Evolutionary conservation across 2,113 vertebrate species (phyloP).

Genomic region (Ciconia maguari): DNA sequence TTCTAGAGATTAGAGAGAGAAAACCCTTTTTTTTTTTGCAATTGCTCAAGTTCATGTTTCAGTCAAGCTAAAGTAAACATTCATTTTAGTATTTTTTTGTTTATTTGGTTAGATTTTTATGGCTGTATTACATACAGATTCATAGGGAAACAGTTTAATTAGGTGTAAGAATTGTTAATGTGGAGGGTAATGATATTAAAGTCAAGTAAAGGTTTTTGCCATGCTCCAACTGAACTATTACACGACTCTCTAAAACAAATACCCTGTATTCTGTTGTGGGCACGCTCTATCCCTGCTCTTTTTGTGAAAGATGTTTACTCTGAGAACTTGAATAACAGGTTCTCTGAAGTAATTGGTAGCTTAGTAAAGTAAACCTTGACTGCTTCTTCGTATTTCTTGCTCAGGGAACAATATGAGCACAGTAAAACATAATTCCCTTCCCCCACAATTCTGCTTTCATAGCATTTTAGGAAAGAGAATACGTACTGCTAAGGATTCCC

Average conservation of each 20-base stretch:
- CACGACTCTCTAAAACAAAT: fast-evolving
- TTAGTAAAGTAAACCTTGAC: not conserved
- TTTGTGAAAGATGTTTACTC: not conserved
- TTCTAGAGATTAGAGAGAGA: not conserved
- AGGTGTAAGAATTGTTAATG: not conserved
- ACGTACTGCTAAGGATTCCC: not conserved
- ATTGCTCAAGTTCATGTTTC: not conserved
- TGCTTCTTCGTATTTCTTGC: not conserved
- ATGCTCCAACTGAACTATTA: not conserved
- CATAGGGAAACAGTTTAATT: not conserved
- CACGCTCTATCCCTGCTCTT: not conserved
- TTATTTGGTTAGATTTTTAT: not conserved
- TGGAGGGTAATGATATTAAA: not conserved
- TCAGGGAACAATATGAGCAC: not conserved
- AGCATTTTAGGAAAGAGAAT: not conserved
- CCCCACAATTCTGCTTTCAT: not conserved
- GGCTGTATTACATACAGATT: not conserved
- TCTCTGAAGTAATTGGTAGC: not conserved
- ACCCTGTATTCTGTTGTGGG: not conserved
- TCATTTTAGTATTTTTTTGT: not conserved
- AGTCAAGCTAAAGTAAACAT: not conserved
- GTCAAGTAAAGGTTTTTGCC: not conserved
- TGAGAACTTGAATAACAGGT: not conserved
- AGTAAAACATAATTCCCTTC: not conserved
- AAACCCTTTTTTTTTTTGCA: not conserved